These are phyloP conservation scores for Acanthochromis polyacanthus DNA, from an alignment of 2,113 vertebrate genomes.

Conservation along the genomic window DNA sequence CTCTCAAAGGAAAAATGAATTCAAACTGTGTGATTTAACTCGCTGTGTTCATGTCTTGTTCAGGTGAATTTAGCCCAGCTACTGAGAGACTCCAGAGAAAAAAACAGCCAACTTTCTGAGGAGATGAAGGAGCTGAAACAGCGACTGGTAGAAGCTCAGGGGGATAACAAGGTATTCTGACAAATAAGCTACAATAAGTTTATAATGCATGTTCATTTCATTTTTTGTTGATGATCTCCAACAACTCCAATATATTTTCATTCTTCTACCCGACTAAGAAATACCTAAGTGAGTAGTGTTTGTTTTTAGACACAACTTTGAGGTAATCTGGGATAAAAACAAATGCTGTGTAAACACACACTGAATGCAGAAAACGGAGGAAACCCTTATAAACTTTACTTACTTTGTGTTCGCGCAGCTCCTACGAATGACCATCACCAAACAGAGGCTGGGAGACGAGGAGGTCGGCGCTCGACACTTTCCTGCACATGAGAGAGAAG, in stretches of 20 bases:
- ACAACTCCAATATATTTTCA: not conserved
- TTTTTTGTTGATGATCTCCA: not conserved
- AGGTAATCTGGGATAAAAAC: not conserved
- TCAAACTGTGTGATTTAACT: not conserved
- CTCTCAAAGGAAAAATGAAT: not conserved
- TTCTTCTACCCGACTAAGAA: not conserved
- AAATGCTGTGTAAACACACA: not conserved
- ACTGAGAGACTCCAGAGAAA: conserved; percentile 91
- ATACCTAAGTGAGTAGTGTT: not conserved
- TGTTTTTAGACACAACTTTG: not conserved
- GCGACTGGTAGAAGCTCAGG: conserved; percentile 92
- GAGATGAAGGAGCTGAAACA: conserved; percentile 96
- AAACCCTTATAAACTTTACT: not conserved
- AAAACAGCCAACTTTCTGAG: conserved; percentile 89
- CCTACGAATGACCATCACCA: conserved; percentile 97
- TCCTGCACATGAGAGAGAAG: conserved; percentile 94
- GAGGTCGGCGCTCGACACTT: conserved; percentile 94
- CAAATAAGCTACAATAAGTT: not conserved
- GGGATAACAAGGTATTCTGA: conserved; percentile 94
- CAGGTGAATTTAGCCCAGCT: conserved; percentile 96
- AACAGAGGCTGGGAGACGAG: conserved; percentile 95
- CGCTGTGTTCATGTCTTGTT: not conserved
- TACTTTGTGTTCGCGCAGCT: conserved; percentile 82
- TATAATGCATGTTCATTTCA: not conserved
- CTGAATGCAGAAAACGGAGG: not conserved